Evolutionary conservation across 2,797 vertebrate species (phyloP), one percentile per base, ranked within the genome.

Genomic region (Lagodon rhomboides): DNA sequence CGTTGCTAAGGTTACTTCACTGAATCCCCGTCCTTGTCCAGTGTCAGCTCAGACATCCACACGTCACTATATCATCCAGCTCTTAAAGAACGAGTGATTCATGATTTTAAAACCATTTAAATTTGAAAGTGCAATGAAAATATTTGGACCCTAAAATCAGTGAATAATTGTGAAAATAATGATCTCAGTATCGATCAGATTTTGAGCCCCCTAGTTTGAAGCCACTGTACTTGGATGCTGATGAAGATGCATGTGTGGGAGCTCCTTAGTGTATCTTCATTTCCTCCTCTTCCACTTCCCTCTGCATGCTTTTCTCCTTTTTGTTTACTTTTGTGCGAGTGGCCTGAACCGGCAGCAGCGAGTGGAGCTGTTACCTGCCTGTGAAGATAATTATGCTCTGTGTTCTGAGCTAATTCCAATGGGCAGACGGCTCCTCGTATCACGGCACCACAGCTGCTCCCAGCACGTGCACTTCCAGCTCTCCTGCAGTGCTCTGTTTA

Each of bases 321-420:
- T 7, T 79, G 66, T 82, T 68, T 74, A 44, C 66, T 58, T 74
- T 22, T 20, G 68, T 59, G 46, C 34, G 54, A 72, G 22, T 7
- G 20, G 68, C 53, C 25, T 12, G 9, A 59, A 72, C 68, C 73
- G 44, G 80, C 65, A 60, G 75, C 60, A 38, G 50, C 44, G 54
- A 69, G 75, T 62, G 68, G 58, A 73, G 62, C 77, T 30, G 62
- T 84, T 85, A 80, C 82, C 86, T 88, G 67, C 75, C 76, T 49
- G 70, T 70, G 73, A 83, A 89, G 75, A 89, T 90, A 88, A 90
- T 91, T 79, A 47, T 25, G 77, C 75, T 91, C 49, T 63, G n/a
- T 87, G 82, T 86, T 83, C 61, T 27, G 65, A 87, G 82, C 69
- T 85, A 75, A 88, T 87, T 91, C 85, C 87, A 78, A 46, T 6